Percentiles rank a stretch among this genome's conserved stretches.
Conservation (phyloP, 1,140 invertebrate genomes). For the Leptinotarsa undecemlineata region DNA sequence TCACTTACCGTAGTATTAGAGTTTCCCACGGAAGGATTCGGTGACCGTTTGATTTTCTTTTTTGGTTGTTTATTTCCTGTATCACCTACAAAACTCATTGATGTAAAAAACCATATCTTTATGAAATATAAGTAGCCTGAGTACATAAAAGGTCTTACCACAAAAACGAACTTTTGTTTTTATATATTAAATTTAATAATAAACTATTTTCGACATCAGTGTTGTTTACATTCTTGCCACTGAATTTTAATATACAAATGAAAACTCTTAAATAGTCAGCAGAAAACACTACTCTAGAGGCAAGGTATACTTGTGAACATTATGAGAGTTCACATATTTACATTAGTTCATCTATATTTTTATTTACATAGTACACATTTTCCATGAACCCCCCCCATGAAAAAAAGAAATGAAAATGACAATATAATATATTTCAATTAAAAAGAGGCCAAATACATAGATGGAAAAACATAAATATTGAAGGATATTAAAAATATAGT, state of each 20-base stretch:
- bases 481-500: conserved; percentile 46
- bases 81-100: conserved; percentile 51
- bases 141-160: conserved; percentile 48
- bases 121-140: conserved; percentile 31
- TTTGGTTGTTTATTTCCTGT: conserved; percentile 48
- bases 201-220: conserved; percentile 48
- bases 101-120: neutral
- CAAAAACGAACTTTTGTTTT: conserved; percentile 44
- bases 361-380: conserved; percentile 35
- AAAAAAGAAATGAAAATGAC: conserved; percentile 46
- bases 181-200: conserved; percentile 52
- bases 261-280: conserved; percentile 30
- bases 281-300: conserved; percentile 47
- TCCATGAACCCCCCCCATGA: conserved; percentile 27
- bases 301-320: conserved; percentile 36
- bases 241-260: conserved; percentile 34
- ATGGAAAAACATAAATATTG: conserved; percentile 51
- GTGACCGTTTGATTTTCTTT: conserved; percentile 55
- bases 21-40: conserved; percentile 45
- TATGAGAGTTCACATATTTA: conserved; percentile 18
- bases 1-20: conserved; percentile 37
- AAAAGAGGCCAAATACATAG: conserved; percentile 52
- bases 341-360: conserved; percentile 14
- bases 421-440: conserved; percentile 54
- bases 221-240: conserved; percentile 48